Evolutionary conservation across 2,888 invertebrate species (phyloP).

Genomic region (Girardia tigrina): DNA sequence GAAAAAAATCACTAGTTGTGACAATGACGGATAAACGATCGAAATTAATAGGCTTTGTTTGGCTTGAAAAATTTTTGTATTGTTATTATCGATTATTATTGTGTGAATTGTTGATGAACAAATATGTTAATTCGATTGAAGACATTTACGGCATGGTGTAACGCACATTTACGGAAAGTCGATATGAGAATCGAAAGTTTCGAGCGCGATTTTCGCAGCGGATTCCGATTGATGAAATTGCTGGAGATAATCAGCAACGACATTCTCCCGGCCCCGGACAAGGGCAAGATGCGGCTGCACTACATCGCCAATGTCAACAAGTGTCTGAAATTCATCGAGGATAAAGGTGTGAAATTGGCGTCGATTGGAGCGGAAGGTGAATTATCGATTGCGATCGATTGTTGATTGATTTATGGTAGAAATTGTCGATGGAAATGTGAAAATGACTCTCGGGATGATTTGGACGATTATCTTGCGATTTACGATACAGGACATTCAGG

Average conservation of each 20-base stretch:
- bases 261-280: conserved; percentile 92
- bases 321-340: conserved; percentile 92
- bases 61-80: no score
- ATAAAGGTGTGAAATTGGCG: conserved; percentile 94
- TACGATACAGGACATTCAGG: conserved; percentile 98
- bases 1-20: no score
- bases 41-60: no score
- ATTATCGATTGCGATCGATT: background rate
- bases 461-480: conserved; percentile 99
- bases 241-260: conserved; percentile 89
- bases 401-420: conserved; percentile 55
- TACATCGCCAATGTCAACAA: conserved; percentile 99
- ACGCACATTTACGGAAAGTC: conserved; percentile 96
- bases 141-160: conserved; percentile 99
- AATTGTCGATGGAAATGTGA: conserved; percentile 98
- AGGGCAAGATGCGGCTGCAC: conserved; percentile 96
- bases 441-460: conserved; percentile 99
- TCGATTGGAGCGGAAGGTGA: conserved; percentile 96
- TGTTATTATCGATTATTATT: no score
- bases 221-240: conserved; percentile 92
- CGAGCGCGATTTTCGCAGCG: conserved; percentile 98
- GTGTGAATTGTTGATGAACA: no score
- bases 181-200: conserved; percentile 96
- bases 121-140: conserved; percentile 49
- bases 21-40: no score